A percentile compares a stretch with the other conserved stretches of the same genome.
phyloP scores from a whole-genome alignment of 2,797 vertebrate species.

The Eurystomus glaucurus region DNA sequence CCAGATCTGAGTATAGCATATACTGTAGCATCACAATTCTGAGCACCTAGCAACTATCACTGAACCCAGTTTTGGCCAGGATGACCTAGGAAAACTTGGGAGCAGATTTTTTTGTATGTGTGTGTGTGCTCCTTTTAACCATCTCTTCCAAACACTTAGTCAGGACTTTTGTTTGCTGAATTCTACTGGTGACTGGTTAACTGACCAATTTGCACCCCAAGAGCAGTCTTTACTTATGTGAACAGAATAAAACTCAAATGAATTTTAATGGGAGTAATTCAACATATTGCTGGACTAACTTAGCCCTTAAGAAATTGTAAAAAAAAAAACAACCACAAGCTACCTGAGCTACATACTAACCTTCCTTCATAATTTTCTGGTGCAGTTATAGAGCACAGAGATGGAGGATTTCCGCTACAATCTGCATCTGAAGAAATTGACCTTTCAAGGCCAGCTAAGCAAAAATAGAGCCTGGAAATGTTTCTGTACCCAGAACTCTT shows the following conservation, averaged over 20 bases:
- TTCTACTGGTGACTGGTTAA: background rate
- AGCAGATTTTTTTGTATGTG: background rate
- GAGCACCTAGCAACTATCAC: background rate
- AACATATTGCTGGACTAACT: background rate
- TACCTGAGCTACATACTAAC: background rate
- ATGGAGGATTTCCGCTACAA: background rate
- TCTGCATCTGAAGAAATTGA: background rate
- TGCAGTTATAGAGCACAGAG: background rate
- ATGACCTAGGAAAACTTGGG: background rate
- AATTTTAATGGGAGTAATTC: background rate
- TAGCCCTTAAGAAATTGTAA: background rate
- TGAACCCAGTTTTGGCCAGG: background rate
- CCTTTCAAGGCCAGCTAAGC: background rate
- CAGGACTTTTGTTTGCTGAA: background rate
- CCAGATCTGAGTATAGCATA: accelerated
- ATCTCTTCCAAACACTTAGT: background rate
- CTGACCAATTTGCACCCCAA: background rate
- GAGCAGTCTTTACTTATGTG: background rate
- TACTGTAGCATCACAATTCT: background rate
- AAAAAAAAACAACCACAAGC: background rate
- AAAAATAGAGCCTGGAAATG: background rate
- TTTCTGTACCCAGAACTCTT: background rate
- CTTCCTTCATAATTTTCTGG: background rate
- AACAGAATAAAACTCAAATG: background rate
- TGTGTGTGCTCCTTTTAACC: background rate